Evolutionary conservation across 2,113 vertebrate species (phyloP), one percentile per base, ranked within the genome.

Genomic region (Aphelocoma coerulescens): DNA sequence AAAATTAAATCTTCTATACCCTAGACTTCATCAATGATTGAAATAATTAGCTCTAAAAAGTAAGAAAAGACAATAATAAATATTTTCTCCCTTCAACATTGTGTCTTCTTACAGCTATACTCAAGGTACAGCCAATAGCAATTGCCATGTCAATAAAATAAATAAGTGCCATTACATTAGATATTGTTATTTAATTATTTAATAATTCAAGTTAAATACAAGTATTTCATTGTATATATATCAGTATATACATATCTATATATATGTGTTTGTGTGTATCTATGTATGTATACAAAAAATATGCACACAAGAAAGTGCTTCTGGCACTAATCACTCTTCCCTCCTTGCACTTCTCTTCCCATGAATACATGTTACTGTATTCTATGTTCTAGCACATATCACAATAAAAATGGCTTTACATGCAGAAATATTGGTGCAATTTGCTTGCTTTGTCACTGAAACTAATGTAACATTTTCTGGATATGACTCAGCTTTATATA

Each of bases 161-260:
- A 62, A 1, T 33, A 84, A 39, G 3, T 46, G 2, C 0, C 11
- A 11, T 62, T 52, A 49, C 13, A 32, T 54, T 58, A 61, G 16
- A 44, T 71, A 54, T 37, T 41, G 1, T 5, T n/a, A 52, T 55
- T 63, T 69, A 61, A 35, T 57, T 69, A 35, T 51, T 59, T 44
- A 66, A 54, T 3, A 77, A 62, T 49, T 85, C 9, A 18, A 30
- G 52, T 30, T 18, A 54, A 54, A 35, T 44, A 4, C 6, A 44
- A 62, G 6, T 58, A 49, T 78, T 27, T 67, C 7, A 49, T 5
- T 58, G 27, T 19, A 27, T 44, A 8, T 5, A 8, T 65, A 28
- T 12, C 16, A 6, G 23, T 15, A 8, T 22, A 32, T 30, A 41
- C 0, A 1, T 19, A 28, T 30, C 5, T 44, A 8, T 22, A 20